Percentiles rank a stretch among this genome's conserved stretches.
phyloP scores from a whole-genome alignment of 2,888 invertebrate species.

The Hirtodrosophila histrioides region DNA sequence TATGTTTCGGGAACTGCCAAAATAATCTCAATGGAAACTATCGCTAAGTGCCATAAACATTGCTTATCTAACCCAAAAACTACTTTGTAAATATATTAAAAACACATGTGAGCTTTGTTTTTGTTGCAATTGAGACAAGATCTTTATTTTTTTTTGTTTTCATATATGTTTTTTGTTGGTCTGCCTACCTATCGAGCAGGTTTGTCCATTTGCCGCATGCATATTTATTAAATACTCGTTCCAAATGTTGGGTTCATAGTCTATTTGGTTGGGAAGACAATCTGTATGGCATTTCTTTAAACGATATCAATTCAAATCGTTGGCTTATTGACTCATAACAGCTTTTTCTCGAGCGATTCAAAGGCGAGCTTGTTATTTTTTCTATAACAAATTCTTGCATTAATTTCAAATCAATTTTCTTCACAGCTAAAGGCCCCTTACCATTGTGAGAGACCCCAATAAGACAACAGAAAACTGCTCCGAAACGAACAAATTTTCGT shows the following conservation, averaged over 20 bases:
- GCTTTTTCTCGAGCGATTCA: constrained; percentile 73
- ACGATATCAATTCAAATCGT: constrained; percentile 78
- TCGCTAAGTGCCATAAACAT: constrained; percentile 49
- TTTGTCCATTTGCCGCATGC: constrained; percentile 58
- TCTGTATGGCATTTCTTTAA: constrained; percentile 55
- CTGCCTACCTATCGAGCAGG: constrained; percentile 38
- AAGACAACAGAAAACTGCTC: constrained; percentile 47
- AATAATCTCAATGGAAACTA: constrained; percentile 33
- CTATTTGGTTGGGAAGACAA: constrained; percentile 18
- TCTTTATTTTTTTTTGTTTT: constrained; percentile 16
- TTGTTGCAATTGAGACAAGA: constrained; percentile 66
- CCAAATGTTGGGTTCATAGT: constrained; percentile 10
- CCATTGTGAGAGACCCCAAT: constrained; percentile 29
- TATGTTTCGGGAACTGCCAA: constrained; percentile 22
- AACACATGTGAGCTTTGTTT: constrained; percentile 14
- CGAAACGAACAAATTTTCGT: constrained; percentile 59
- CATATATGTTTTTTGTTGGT: too few species aligned
- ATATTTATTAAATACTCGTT: constrained; percentile 63
- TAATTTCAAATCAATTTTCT: constrained; percentile 84
- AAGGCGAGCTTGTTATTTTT: constrained; percentile 78
- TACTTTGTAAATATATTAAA: constrained; percentile 27
- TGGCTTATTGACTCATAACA: constrained; percentile 69
- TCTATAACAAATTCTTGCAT: constrained; percentile 83
- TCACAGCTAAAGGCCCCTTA: constrained; percentile 80
- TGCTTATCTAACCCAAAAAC: constrained; percentile 50